Percentiles rank a stretch among this genome's conserved stretches.
Conservation (phyloP, 1,140 invertebrate genomes). For the Lepidurus packardi region DNA sequence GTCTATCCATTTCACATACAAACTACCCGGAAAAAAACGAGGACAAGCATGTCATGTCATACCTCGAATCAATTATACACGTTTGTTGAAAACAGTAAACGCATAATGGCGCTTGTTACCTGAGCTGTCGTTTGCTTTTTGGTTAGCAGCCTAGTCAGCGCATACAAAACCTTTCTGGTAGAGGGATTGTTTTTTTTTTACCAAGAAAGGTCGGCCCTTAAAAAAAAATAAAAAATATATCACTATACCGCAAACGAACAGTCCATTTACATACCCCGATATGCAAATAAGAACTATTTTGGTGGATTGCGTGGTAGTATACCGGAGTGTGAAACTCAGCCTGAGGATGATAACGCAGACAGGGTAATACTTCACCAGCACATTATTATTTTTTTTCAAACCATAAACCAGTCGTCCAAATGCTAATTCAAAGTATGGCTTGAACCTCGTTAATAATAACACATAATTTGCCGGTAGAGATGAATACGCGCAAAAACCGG, state of each 20-base stretch:
- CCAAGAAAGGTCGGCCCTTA: background rate
- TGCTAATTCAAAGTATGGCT: background rate
- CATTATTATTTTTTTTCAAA: background rate
- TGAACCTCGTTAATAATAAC: background rate
- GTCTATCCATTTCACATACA: too few relatives aligned
- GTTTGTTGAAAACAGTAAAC: background rate
- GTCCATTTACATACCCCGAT: background rate
- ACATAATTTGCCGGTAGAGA: background rate
- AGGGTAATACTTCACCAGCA: background rate
- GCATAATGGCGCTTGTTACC: background rate
- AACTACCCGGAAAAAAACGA: background rate
- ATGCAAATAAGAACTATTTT: slow-evolving; percentile 4
- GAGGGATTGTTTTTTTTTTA: background rate
- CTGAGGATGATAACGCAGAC: background rate
- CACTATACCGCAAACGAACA: background rate
- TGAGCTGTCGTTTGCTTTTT: background rate
- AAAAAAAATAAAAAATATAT: background rate
- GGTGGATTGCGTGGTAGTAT: background rate
- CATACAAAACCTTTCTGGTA: background rate
- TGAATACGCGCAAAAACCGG: background rate
- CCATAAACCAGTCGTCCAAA: background rate
- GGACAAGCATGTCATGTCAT: background rate
- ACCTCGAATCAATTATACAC: background rate
- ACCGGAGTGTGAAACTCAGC: background rate
- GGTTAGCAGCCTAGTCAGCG: background rate